phyloP scores from a whole-genome alignment of 1,140 invertebrate genomes.

The Aphelenchoides avenae region DNA sequence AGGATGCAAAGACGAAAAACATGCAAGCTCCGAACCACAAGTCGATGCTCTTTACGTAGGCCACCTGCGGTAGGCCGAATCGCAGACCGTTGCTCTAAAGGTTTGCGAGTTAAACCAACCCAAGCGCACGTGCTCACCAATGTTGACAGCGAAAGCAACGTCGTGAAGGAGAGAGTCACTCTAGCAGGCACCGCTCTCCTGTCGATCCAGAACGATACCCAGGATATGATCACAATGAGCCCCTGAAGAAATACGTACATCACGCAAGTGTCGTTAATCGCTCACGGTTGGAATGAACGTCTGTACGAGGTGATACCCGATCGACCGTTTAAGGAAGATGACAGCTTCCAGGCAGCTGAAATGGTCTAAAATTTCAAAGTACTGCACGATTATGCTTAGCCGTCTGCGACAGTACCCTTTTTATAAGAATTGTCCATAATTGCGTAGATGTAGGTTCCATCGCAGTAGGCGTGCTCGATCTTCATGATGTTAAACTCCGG shows the following conservation, averaged over 20 bases:
- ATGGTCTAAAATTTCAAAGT: conserved; percentile 62
- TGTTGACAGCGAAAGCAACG: conserved; percentile 53
- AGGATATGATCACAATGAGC: conserved; percentile 77
- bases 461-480: conserved; percentile 47
- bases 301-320: conserved; percentile 79
- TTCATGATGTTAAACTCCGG: conserved; percentile 51
- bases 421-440: conserved; percentile 48
- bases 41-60: conserved; percentile 43
- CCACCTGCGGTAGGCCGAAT: conserved; percentile 46
- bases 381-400: not conserved
- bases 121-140: too few relatives aligned
- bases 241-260: too few relatives aligned
- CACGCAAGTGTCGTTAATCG: too few relatives aligned
- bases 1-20: too few relatives aligned
- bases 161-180: conserved; percentile 56
- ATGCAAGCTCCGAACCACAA: conserved; percentile 50
- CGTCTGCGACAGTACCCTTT: conserved; percentile 26
- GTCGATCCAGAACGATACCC: too few relatives aligned
- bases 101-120: too few relatives aligned
- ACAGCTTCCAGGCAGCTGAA: conserved; percentile 69
- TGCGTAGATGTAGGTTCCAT: conserved; percentile 57
- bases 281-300: conserved; percentile 80
- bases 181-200: conserved; percentile 54
- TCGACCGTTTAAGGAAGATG: conserved; percentile 76
- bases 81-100: conserved; percentile 41